Conservation (phyloP, 2,797 vertebrate genomes). For the Nannoperca obscura region DNA sequence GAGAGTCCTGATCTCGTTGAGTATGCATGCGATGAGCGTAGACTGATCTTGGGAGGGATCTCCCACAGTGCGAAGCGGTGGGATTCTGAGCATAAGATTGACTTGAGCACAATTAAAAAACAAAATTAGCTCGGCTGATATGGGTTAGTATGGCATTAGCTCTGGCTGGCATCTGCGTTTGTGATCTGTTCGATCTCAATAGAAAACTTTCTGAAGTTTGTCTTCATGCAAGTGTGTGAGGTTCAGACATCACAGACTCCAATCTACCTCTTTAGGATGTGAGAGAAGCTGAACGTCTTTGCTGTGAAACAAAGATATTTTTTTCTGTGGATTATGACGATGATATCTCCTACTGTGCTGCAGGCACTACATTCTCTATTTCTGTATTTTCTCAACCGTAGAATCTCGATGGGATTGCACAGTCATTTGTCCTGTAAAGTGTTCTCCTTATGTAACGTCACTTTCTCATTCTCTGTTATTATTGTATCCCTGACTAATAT, state of each 20-base stretch:
- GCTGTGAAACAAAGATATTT: constrained; percentile 71
- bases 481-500: constrained; percentile 76
- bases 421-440: constrained; percentile 80
- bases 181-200: constrained; percentile 70
- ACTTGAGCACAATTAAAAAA: constrained; percentile 51
- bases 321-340: constrained; percentile 75
- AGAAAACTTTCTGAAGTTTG: constrained; percentile 63
- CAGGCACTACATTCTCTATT: constrained; percentile 78
- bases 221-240: constrained; percentile 52
- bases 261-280: constrained; percentile 78
- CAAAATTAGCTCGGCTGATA: constrained; percentile 52
- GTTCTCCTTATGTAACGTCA: constrained; percentile 79
- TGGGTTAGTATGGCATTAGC: constrained; percentile 62
- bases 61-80: constrained; percentile 27
- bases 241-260: constrained; percentile 69
- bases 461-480: constrained; percentile 72
- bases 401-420: constrained; percentile 75
- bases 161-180: constrained; percentile 45
- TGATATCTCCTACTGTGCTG: constrained; percentile 73
- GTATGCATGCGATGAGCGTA: not conserved
- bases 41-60: constrained; percentile 28
- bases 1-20: constrained; percentile 50
- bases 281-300: constrained; percentile 61
- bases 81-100: constrained; percentile 32
- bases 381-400: constrained; percentile 75